Evolutionary conservation across 2,888 invertebrate species (phyloP), one percentile per base, ranked within the genome.

Genomic region (Blera fallax): DNA sequence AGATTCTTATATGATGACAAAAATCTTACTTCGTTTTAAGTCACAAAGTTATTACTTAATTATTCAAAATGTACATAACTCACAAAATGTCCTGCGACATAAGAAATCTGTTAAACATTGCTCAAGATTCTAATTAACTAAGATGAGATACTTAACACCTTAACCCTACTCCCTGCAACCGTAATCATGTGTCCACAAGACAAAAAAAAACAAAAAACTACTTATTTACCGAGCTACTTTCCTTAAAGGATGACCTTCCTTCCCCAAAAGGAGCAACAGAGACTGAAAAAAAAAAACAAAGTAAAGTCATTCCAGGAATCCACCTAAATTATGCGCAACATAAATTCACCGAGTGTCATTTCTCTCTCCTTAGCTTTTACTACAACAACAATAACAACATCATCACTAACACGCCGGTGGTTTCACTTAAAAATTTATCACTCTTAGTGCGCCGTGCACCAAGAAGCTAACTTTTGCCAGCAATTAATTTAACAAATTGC

Each of bases 401-500:
- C 32, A 72, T 64, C 70, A 76, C 80, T 72, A 85, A 80, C 70
- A 70, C 52, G 67, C 14, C 73, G 24, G 76, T 43, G 85, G 81
- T 72, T 85, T 72, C 67, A 54, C 60, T 81, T 77, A 77, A 56
- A 81, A 81, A 85, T 85, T 77, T 81, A 85, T 85, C 72, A 73
- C 54, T 73, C 69, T 67, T 34, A 56, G 48, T 27, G 58, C 58
- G 29, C 54, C 32, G 14, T 29, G 11, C n/a, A 54, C 48, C 48
- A 65, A 69, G 6, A 64, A 56, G 62, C 45, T 45, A 45, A 45
- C 70, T 58, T 50, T 11, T 64, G 58, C 50, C 70, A 45, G 70
- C 81, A 85, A 85, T 85, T 85, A 85, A 85, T 81, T 85, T 85
- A 76, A 81, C 81, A 81, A 85, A 85, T 85, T 85, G 77, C 72